phyloP scores from a whole-genome alignment of 1,140 invertebrate genomes.

The Planococcus citri region DNA sequence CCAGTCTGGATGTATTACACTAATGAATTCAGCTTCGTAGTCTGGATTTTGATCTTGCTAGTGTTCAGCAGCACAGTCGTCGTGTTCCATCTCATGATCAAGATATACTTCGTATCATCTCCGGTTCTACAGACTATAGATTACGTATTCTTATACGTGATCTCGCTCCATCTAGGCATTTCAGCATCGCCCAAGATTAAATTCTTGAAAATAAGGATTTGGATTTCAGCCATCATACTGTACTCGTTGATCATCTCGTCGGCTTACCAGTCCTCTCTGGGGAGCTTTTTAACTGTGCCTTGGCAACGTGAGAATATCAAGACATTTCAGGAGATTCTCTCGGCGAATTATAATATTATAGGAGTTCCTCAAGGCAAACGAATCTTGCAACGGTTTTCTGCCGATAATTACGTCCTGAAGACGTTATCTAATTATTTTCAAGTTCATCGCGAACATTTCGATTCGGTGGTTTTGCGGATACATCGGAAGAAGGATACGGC shows the following conservation, averaged over 20 bases:
- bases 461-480: neutral
- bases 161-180: conserved; percentile 5
- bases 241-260: conserved; percentile 22
- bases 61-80: neutral
- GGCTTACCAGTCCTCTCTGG: conserved; percentile 23
- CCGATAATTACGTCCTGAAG: conserved; percentile 5
- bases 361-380: conserved; percentile 23
- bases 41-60: conserved; percentile 23
- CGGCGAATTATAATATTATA: conserved; percentile 13
- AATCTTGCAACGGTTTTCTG: conserved; percentile 22
- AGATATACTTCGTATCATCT: neutral
- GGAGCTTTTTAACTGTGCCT: conserved; percentile 25
- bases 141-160: conserved; percentile 2
- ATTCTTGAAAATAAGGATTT: neutral
- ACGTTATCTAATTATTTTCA: neutral
- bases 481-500: neutral
- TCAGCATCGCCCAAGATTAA: conserved; percentile 13
- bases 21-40: conserved; percentile 22
- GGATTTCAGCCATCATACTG: conserved; percentile 11
- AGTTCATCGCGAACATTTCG: conserved; percentile 11
- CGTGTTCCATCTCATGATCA: neutral
- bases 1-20: conserved; percentile 23
- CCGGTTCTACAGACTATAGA: neutral
- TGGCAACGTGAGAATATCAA: conserved; percentile 22
- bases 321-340: conserved; percentile 21